Percentiles rank a stretch among this genome's conserved stretches.
Evolutionary conservation across 2,888 invertebrate species (phyloP).

Genomic region (Mamestra brassicae): DNA sequence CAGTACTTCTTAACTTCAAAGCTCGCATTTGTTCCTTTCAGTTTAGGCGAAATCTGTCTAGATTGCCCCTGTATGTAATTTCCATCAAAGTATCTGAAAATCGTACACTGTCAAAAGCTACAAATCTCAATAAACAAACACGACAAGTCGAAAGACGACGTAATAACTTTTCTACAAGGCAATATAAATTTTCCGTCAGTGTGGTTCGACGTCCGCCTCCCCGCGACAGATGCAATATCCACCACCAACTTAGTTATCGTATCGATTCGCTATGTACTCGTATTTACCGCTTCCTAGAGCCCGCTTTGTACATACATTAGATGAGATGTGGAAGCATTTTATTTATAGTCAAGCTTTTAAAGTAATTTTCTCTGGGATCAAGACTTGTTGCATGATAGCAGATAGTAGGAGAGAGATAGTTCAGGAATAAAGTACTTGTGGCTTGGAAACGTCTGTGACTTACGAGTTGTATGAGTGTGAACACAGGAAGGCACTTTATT

Average conservation of each 20-base stretch:
- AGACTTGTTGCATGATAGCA: slow-evolving; percentile 15
- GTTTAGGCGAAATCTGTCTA: too few relatives aligned
- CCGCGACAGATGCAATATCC: slow-evolving; percentile 77
- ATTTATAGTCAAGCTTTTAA: not conserved
- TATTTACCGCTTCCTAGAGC: slow-evolving; percentile 35
- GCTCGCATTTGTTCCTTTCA: not conserved
- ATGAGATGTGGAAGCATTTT: not conserved
- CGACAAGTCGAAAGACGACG: not conserved
- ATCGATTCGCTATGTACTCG: slow-evolving; percentile 62
- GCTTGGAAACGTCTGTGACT: too few relatives aligned
- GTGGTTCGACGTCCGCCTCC: slow-evolving; percentile 56
- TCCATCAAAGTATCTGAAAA: not conserved
- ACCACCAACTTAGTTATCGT: slow-evolving; percentile 74
- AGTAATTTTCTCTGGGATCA: not conserved
- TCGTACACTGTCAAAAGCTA: not conserved
- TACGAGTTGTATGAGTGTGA: too few relatives aligned
- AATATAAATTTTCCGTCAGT: slow-evolving; percentile 59
- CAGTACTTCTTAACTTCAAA: too few relatives aligned
- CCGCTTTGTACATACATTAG: slow-evolving; percentile 19
- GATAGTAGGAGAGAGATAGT: too few relatives aligned
- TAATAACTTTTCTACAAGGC: slow-evolving; percentile 21
- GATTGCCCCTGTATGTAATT: not conserved
- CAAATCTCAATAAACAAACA: not conserved
- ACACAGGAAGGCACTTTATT: too few relatives aligned
- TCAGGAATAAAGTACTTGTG: too few relatives aligned